Conservation (phyloP, 2,888 invertebrate species). For the Chromoteleia sp. region DNA sequence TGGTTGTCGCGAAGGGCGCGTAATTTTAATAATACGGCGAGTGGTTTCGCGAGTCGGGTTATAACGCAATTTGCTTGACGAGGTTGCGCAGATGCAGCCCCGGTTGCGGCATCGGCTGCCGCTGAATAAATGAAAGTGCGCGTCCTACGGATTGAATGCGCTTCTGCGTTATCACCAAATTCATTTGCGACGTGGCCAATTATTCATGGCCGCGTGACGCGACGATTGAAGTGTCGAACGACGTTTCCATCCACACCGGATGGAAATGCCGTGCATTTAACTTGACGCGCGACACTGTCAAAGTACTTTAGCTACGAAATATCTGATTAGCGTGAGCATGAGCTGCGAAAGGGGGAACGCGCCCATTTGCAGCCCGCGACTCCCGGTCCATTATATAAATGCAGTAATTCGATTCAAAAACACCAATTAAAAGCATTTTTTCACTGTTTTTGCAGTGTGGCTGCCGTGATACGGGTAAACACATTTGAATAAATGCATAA, state of each 20-base stretch:
- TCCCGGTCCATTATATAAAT: constrained; percentile 60
- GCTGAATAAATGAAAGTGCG: constrained; percentile 80
- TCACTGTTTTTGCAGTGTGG: constrained; percentile 61
- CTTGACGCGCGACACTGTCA: constrained; percentile 72
- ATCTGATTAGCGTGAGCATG: constrained; percentile 67
- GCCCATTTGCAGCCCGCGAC: constrained; percentile 64
- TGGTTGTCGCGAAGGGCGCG: constrained; percentile 14
- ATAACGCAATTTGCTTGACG: constrained; percentile 77
- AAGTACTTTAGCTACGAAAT: constrained; percentile 73
- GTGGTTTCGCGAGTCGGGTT: constrained; percentile 71
- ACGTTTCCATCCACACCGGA: constrained; percentile 67
- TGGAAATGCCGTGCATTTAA: constrained; percentile 70
- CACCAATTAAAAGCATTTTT: constrained; percentile 69
- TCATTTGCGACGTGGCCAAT: constrained; percentile 82
- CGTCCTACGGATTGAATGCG: constrained; percentile 70
- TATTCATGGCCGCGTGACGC: constrained; percentile 80
- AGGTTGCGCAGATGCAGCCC: constrained; percentile 40
- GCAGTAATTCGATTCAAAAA: constrained; percentile 65
- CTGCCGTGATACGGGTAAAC: constrained; percentile 46
- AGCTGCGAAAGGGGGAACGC: constrained; percentile 59
- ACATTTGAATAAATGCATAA: constrained; percentile 66
- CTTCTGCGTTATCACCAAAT: constrained; percentile 80
- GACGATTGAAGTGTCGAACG: constrained; percentile 75
- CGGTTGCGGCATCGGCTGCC: constrained; percentile 75
- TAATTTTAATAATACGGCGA: constrained; percentile 44